Base-by-base conservation (phyloP, 2,797 vertebrate genomes). In the Tiaroga cobitis region DNA sequence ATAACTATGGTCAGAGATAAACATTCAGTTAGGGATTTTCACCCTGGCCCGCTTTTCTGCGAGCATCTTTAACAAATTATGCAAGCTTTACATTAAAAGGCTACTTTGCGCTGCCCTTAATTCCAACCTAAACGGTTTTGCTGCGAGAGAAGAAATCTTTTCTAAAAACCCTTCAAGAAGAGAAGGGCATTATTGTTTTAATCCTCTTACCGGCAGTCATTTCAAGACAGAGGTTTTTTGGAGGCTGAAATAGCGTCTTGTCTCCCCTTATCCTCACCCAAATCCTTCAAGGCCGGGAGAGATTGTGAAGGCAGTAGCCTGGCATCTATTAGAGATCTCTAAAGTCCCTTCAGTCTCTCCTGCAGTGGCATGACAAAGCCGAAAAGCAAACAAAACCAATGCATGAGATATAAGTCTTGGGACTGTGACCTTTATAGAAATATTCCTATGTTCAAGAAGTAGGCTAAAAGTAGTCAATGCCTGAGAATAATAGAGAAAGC, bases 131-230 rank as follows among this genome's bases (percentile, higher is more conserved):
- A 98, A 99, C 96, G 97, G 95, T 96, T 98, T 98, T 98, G 96
- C 97, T 96, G 93, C 95, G 95, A 96, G 95, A 98, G 97, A 97
- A 98, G 95, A 97, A 98, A 98, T 97, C 97, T 98, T 98, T 97
- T 98, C 96, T 97, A 93, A 96, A 96, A 96, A 96, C 92, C 85
- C 96, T 96, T 94, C 95, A 96, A 97, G 96, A 97, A 97, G 96
- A 98, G 97, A 97, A 96, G 96, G 96, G 97, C 96, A 98, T 99
- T 98, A 99, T 97, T 97, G 94, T 97, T 97, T 97, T 99, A 99
- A 99, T 99, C 98, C 98, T 98, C 97, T 99, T 99, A 99, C 95
- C 95, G 95, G 96, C 97, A 97, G 97, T 97, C 97, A 97, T 97
- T 97, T 97, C 95, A 96, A 97, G 96, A 97, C 96, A 95, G 86